Percentiles rank a stretch among this genome's conserved stretches.
Conservation (phyloP, 1,140 invertebrate species). For the Pararge aegeria region DNA sequence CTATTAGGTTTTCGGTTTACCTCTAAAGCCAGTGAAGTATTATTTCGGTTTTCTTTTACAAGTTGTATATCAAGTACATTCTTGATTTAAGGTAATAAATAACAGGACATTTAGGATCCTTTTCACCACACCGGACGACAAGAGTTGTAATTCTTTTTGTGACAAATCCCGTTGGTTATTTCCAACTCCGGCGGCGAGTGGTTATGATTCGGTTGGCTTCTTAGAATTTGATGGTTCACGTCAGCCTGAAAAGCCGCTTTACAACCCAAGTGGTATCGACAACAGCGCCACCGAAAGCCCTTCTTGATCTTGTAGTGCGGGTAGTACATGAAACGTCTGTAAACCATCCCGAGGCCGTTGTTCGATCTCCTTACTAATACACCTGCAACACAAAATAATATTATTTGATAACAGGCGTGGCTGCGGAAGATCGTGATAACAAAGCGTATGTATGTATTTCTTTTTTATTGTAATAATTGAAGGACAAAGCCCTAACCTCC, state of each 20-base stretch:
- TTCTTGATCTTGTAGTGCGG: constrained; percentile 2
- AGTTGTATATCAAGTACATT: no score
- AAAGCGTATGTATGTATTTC: no score
- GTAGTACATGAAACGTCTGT: neutral
- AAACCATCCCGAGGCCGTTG: neutral
- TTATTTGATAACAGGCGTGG: no score
- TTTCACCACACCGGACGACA: no score
- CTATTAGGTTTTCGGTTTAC: no score
- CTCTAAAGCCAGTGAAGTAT: no score
- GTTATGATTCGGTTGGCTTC: neutral
- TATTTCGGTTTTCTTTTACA: no score
- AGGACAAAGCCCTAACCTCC: no score
- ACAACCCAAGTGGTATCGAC: neutral
- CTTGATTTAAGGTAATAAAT: no score
- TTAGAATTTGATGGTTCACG: neutral
- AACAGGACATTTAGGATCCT: no score
- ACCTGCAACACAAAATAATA: neutral
- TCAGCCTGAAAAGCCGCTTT: neutral
- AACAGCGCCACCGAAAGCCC: neutral
- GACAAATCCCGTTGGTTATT: neutral
- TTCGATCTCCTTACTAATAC: neutral
- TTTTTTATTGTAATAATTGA: no score
- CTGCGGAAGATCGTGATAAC: no score
- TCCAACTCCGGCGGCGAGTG: neutral
- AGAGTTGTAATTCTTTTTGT: neutral